A percentile compares a stretch with the other conserved stretches of the same genome.
Conservation (phyloP, 2,797 vertebrate genomes). For the Gila robusta region DNA sequence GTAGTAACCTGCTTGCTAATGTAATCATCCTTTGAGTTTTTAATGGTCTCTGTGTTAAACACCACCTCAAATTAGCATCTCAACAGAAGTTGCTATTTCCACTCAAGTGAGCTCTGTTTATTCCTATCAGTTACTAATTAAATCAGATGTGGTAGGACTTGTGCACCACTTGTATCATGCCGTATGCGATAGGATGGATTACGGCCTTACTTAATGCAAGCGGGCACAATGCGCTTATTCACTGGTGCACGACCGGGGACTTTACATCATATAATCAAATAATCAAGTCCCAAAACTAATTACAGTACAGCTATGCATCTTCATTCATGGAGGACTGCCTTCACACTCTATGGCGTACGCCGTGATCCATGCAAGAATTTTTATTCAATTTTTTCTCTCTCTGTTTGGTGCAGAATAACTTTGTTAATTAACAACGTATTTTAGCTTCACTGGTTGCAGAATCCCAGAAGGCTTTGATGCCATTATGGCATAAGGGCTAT, state of each 20-base stretch:
- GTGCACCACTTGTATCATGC: slow-evolving; percentile 11
- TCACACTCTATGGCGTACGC: slow-evolving; percentile 35
- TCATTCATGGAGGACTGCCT: slow-evolving; percentile 43
- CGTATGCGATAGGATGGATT: slow-evolving; percentile 11
- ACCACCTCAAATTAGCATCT: slow-evolving; percentile 44
- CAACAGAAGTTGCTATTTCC: slow-evolving; percentile 46
- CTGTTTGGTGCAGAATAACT: slow-evolving; percentile 41
- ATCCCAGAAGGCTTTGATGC: slow-evolving; percentile 17
- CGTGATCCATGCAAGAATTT: slow-evolving; percentile 43
- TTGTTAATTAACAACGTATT: slow-evolving; percentile 57
- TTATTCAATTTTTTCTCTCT: neutral
- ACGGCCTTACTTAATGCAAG: slow-evolving; percentile 30
- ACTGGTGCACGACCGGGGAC: slow-evolving; percentile 34
- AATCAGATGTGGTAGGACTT: slow-evolving; percentile 41
- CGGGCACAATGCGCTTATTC: slow-evolving; percentile 39
- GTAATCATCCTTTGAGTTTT: slow-evolving; percentile 28
- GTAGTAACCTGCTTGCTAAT: slow-evolving; percentile 20
- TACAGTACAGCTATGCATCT: slow-evolving; percentile 46
- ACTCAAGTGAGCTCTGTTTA: slow-evolving; percentile 42
- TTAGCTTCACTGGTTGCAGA: slow-evolving; percentile 38
- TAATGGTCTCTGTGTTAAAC: slow-evolving; percentile 46
- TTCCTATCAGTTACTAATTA: slow-evolving; percentile 52
- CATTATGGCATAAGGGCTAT: neutral
- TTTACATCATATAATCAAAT: slow-evolving; percentile 51
- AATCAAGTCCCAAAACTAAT: slow-evolving; percentile 51